A percentile compares a stretch with the other conserved stretches of the same genome.
phyloP scores from a whole-genome alignment of 1,140 invertebrate genomes.

The Drepana arcuata region DNA sequence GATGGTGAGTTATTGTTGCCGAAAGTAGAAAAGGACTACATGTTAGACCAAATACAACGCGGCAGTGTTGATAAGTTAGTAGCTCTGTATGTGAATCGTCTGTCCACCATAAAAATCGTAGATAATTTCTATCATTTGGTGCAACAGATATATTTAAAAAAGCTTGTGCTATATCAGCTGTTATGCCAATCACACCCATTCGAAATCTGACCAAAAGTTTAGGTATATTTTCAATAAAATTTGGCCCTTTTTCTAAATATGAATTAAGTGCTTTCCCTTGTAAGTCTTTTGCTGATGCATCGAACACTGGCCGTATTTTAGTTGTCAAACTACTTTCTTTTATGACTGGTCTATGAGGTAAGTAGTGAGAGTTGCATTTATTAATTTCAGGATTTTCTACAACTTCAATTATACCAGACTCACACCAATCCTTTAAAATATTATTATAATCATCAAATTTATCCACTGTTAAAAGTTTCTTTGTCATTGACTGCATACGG shows the following conservation, averaged over 20 bases:
- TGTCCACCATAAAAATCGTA: constrained; percentile 2
- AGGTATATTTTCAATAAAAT: constrained; percentile 51
- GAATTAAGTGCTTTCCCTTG: constrained; percentile 20
- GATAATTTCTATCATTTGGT: background rate
- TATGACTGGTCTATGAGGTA: constrained; percentile 36
- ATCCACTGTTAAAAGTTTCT: constrained; percentile 18
- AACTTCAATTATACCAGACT: constrained; percentile 22
- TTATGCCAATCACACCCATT: constrained; percentile 31
- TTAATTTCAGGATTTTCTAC: constrained; percentile 1
- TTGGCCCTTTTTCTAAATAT: constrained; percentile 17
- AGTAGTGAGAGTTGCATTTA: constrained; percentile 16
- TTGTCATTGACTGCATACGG: constrained; percentile 19
- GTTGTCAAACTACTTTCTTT: constrained; percentile 31
- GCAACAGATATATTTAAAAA: constrained; percentile 1
- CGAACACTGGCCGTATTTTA: constrained; percentile 24
- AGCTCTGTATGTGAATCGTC: background rate
- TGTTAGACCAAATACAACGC: constrained; percentile 6
- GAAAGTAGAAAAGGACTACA: constrained; percentile 4
- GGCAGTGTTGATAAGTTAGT: constrained; percentile 3
- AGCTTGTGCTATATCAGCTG: constrained; percentile 47
- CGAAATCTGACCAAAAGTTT: constrained; percentile 45
- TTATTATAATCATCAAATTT: constrained; percentile 29
- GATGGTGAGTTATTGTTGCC: constrained; percentile 3
- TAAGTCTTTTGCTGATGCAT: constrained; percentile 22
- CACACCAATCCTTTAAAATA: constrained; percentile 33